Evolutionary conservation across 2,113 vertebrate genomes (phyloP), one percentile per base, ranked within the genome.

Genomic region (Rousettus leschenaultii): DNA sequence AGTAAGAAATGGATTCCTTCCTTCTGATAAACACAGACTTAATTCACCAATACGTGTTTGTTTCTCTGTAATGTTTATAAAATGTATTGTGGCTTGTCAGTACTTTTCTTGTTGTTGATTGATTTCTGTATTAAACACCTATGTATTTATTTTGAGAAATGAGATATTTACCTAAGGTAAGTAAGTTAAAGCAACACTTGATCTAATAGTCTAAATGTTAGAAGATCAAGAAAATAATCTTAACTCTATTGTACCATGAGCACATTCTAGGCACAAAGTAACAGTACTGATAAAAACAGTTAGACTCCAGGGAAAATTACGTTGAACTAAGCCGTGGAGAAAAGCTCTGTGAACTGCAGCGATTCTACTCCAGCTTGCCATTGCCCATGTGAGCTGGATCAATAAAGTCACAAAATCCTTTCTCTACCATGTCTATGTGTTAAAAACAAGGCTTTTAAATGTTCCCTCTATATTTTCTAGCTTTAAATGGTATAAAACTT

Each of bases 121-220:
- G 79, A 53, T 97, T 98, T 97, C 73, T 98, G 38, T 97, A 87
- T 97, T 98, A 96, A 98, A 98, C 95, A 90, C 26, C 45, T 73
- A 13, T 51, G 66, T 96, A 95, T 98, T 98, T 96, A 98, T 97
- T 98, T 90, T 97, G 97, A 98, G 98, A 98, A 97, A 95, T 94
- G 95, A 97, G 95, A 40, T 96, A 83, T 92, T 91, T 98, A 40
- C 88, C 88, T 94, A 98, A 98, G 98, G 98, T 99, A 99, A 99
- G 98, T 99, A 96, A 98, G 96, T 97, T 94, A 96, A 97, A 98
- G 89, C 93, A 79, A 96, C 88, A 95, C 91, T 98, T 75, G 59
- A 74, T 87, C 92, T 33, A 28, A 24, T 59, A 70, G 14, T 79
- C 51, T 90, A 80, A 68, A 77, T 63, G 61, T 59, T 73, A 11